A percentile compares a stretch with the other conserved stretches of the same genome.
phyloP scores from a whole-genome alignment of 2,113 vertebrate species.

The Onychorhynchus coronatus region DNA sequence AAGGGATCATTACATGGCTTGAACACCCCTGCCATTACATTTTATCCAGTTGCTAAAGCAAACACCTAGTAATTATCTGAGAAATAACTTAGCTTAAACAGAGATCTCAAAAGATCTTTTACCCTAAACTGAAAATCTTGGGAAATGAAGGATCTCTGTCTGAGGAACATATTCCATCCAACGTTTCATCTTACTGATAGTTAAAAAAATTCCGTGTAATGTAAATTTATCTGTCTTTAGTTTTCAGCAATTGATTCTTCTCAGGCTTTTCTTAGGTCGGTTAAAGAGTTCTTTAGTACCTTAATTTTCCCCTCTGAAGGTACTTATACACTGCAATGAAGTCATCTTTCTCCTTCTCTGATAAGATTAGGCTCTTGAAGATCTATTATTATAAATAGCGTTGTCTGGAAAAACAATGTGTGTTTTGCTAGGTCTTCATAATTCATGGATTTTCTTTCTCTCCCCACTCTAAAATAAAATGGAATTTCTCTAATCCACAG shows the following conservation, averaged over 20 bases:
- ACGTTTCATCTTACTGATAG: neutral
- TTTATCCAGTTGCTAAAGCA: neutral
- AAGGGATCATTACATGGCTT: neutral
- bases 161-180: neutral
- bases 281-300: neutral
- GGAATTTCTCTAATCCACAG: neutral
- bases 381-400: neutral
- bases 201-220: neutral
- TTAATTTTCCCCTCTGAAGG: neutral
- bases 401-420: neutral
- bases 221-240: neutral
- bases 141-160: neutral
- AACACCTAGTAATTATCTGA: neutral
- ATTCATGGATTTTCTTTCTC: neutral
- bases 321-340: neutral
- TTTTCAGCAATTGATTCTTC: neutral
- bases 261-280: neutral
- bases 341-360: neutral
- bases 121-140: neutral
- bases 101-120: neutral
- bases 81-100: neutral
- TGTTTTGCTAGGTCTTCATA: neutral
- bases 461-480: neutral
- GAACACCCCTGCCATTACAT: neutral
- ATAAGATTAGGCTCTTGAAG: neutral